Base-by-base conservation (phyloP, 2,888 invertebrate genomes). In the Amblyteles armatorius region DNA sequence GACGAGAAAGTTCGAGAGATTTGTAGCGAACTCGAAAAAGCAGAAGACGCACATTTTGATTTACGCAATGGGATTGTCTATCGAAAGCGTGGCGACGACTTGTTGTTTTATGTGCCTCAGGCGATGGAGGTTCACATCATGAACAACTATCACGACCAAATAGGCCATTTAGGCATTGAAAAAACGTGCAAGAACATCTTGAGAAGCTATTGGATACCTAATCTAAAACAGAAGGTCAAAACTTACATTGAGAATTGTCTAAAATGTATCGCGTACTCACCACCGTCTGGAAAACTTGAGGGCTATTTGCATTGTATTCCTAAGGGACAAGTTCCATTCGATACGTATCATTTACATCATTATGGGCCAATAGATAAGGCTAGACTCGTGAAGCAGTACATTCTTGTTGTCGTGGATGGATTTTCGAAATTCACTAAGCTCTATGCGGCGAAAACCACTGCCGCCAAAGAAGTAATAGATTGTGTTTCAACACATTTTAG, bases 341-440 rank as follows among this genome's bases (percentile, higher is more conserved):
- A n/a, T 7, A 81, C 60, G 0, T 11, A 82, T 4, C 86, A 88
- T n/a, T 74, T 86, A 7, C 85, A 88, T 5, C 83, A 85, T 63
- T 74, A 60, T n/a, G 79, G 69, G 7, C 71, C 69, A 81, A 89
- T 92, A 11, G 80, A 88, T 9, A 82, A 84, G 3, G 26, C 85
- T 11, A 87, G 88, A 63, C 72, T 88, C 9, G 88, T 91, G 29
- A 90, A 91, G 74, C 83, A 86, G 79, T 83, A 89, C 63, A 86
- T 91, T 4, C 85, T 92, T n/a, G 86, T 87, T 33, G 76, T 90
- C 1, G 76, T 90, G 22, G 90, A 92, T 76, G 84, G 74, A 2
- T 91, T 91, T 69, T 86, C 89, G 0, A 92, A 91, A 82, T 90
- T 87, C 57, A 74, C 86, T 6, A 87, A 85, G 44, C 57, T 90